phyloP scores from a whole-genome alignment of 2,113 vertebrate species.

The Urocitellus parryii region DNA sequence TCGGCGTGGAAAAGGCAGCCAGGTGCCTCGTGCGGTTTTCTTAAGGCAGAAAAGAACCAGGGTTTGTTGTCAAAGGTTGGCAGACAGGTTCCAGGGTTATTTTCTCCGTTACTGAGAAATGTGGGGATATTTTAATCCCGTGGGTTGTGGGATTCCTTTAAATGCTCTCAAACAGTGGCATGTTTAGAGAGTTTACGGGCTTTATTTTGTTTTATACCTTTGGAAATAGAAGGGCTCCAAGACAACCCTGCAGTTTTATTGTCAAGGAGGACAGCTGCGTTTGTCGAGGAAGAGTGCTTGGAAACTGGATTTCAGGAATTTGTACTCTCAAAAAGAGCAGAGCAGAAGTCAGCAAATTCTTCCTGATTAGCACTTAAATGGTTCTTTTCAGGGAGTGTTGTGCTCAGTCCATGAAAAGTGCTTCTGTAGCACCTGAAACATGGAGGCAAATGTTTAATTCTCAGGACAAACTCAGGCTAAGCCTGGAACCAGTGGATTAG shows the following conservation, averaged over 20 bases:
- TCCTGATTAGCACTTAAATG: conserved; percentile 77
- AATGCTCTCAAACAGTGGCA: conserved; percentile 46
- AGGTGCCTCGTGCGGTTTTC: background rate
- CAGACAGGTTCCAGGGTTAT: conserved; percentile 79
- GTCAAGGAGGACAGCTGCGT: conserved; percentile 63
- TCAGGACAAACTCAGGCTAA: background rate
- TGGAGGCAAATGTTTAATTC: too few relatives aligned
- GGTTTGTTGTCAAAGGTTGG: conserved; percentile 74
- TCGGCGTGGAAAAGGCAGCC: accelerated
- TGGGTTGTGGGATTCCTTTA: conserved; percentile 45
- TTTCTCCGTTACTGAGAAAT: conserved; percentile 81
- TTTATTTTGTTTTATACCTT: conserved; percentile 48
- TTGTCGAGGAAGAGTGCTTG: conserved; percentile 75
- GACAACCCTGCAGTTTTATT: conserved; percentile 63
- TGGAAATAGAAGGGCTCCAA: conserved; percentile 22
- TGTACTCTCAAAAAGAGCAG: conserved; percentile 75
- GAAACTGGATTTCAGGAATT: conserved; percentile 81
- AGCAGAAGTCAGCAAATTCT: conserved; percentile 77
- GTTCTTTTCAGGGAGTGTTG: conserved; percentile 79
- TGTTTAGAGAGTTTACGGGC: background rate
- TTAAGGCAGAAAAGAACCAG: background rate
- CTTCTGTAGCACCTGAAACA: background rate
- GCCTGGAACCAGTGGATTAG: background rate
- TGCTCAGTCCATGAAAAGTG: conserved; percentile 71
- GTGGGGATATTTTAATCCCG: conserved; percentile 66